phyloP scores from a whole-genome alignment of 2,888 invertebrate species.

The Himalopsyche kuldschensis region DNA sequence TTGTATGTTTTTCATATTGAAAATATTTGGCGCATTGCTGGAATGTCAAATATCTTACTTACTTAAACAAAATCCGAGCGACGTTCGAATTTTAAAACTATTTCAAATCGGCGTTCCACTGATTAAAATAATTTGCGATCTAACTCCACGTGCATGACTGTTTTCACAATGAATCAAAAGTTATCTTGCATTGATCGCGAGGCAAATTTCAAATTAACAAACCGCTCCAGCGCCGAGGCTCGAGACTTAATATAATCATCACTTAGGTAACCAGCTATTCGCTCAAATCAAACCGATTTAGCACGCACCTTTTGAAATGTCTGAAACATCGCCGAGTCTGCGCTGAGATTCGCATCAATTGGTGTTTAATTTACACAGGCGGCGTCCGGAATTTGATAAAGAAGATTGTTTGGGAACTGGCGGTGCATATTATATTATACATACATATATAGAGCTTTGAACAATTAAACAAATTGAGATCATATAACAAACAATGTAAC shows the following conservation, averaged over 20 bases:
- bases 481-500: too few relatives aligned
- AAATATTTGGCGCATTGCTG: too few relatives aligned
- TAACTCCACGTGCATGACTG: background rate
- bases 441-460: too few relatives aligned
- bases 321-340: background rate
- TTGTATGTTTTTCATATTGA: too few relatives aligned
- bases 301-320: background rate
- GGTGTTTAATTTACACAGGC: background rate
- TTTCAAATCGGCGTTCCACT: too few relatives aligned
- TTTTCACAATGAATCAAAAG: background rate
- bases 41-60: too few relatives aligned
- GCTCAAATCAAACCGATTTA: background rate
- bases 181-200: background rate
- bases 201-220: background rate
- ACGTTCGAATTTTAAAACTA: too few relatives aligned
- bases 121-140: too few relatives aligned
- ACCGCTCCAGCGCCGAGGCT: background rate
- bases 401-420: background rate
- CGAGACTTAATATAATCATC: background rate
- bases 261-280: background rate
- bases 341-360: background rate
- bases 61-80: too few relatives aligned
- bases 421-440: too few relatives aligned
- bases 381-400: background rate
- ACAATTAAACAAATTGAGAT: too few relatives aligned